Base-by-base conservation (phyloP, 2,113 vertebrate genomes). In the Ahaetulla prasina region DNA sequence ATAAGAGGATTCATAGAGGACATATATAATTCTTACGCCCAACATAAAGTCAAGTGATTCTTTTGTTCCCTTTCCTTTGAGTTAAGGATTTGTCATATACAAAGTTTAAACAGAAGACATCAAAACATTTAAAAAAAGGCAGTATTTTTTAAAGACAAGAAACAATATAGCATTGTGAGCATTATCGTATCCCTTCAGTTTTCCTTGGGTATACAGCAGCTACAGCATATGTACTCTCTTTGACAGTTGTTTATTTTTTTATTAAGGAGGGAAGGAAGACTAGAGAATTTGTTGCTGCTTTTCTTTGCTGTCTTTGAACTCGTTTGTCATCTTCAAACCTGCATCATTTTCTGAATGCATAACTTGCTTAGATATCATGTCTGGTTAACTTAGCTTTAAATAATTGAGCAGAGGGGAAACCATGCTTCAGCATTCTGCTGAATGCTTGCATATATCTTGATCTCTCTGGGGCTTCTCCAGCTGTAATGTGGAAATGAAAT, bases 201-300 rank as follows among this genome's bases (percentile, higher is more conserved):
- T 93, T 94, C 23, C 86, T 90, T 91, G 35, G 89, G 1, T 84
- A 93, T 52, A 90, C 80, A 85, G 53, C 89, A n/a, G 43, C 8
- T 91, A 94, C 90, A 95, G 90, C 91, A 90, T 86, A 68, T 0
- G 86, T 43, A 88, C 89, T 54, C 50, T 57, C 47, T 95, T 94
- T 95, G 94, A 92, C 87, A 94, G 30, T 94, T 85, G 92, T 93
- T 63, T 2, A 16, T 20, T 88, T 84, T 30, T 3, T 89, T 20
- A 6, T 63, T 23, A 45, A 84, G 88, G 4, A 43, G 43, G 53
- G 68, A 93, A 92, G 49, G 35, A 90, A 39, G 10, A 1, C 0
- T 0, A 30, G 84, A 91, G 39, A 5, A 3, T 74, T 91, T 91
- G 90, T 92, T 47, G 57, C 45, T 89, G 86, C 74, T 93, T 90